phyloP scores from a whole-genome alignment of 2,888 invertebrate species.

The Oligia fasciuncula region DNA sequence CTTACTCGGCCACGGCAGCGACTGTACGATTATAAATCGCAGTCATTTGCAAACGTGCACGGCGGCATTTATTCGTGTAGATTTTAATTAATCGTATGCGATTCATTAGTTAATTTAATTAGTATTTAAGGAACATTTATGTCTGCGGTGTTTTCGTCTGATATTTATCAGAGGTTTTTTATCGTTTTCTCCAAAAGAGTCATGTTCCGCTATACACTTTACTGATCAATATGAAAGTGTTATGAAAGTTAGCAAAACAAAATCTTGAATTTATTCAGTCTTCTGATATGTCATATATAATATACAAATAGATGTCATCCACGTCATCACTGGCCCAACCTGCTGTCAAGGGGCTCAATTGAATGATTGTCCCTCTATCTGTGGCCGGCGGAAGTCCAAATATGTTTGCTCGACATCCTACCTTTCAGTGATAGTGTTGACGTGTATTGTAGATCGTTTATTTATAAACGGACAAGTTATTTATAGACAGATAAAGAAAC shows the following conservation, averaged over 20 bases:
- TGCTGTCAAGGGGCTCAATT: slow-evolving; percentile 69
- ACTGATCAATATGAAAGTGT: background rate
- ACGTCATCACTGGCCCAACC: slow-evolving; percentile 28
- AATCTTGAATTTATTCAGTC: slow-evolving; percentile 4
- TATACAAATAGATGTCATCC: background rate
- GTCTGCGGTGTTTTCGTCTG: slow-evolving; percentile 1
- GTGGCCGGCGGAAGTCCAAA: slow-evolving; percentile 41
- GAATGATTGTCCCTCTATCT: slow-evolving; percentile 74
- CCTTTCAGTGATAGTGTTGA: background rate
- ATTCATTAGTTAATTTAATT: slow-evolving; percentile 7
- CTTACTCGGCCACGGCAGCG: slow-evolving; percentile 7
- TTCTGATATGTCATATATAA: background rate
- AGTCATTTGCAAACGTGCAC: slow-evolving; percentile 25
- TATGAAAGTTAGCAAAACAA: background rate
- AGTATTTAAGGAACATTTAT: slow-evolving; percentile 8
- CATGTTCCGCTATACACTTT: background rate
- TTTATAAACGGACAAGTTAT: slow-evolving; percentile 11
- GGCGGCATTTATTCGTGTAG: slow-evolving; percentile 18
- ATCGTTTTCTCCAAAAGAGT: background rate
- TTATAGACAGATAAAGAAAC: background rate
- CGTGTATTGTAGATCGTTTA: background rate
- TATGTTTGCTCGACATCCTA: slow-evolving; percentile 38
- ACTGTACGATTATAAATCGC: slow-evolving; percentile 42
- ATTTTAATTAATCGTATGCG: slow-evolving; percentile 32
- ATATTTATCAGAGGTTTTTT: background rate